These are phyloP conservation scores for Maconellicoccus hirsutus DNA, from an alignment of 1,140 invertebrate genomes.

Conservation along the genomic window DNA sequence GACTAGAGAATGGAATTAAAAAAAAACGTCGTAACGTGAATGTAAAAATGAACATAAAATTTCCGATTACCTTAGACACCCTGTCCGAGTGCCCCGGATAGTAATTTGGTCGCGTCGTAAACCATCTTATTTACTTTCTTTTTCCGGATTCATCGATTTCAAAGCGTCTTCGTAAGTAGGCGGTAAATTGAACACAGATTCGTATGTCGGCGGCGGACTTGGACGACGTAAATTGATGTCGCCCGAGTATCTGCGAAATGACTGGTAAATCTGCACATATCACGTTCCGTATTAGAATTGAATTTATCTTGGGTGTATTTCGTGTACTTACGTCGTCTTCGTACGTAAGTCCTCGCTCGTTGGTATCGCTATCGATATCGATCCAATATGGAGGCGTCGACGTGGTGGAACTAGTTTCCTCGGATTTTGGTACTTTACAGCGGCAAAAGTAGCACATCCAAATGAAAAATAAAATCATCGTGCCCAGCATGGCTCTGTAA, in stretches of 20 bases:
- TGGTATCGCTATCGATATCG: conserved; percentile 23
- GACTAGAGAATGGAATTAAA: background rate
- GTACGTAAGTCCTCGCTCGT: conserved; percentile 13
- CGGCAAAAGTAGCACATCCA: conserved; percentile 27
- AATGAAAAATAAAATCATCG: conserved; percentile 24
- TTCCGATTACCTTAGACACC: background rate
- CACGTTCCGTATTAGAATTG: no score
- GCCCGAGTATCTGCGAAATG: conserved; percentile 7
- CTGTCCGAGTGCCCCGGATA: no score
- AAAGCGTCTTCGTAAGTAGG: conserved; percentile 24
- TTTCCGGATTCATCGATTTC: conserved; percentile 22
- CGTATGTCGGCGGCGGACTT: conserved; percentile 25
- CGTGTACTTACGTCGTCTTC: conserved; percentile 10
- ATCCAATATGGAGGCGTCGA: conserved; percentile 26
- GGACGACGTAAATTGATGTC: conserved; percentile 6
- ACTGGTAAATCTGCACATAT: background rate
- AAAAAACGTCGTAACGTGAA: background rate
- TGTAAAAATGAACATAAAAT: background rate
- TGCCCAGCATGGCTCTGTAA: conserved; percentile 24
- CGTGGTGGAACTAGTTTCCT: conserved; percentile 15
- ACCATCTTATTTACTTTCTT: conserved; percentile 15
- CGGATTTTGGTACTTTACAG: conserved; percentile 25
- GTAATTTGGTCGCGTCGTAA: background rate
- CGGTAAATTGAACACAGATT: conserved; percentile 25
- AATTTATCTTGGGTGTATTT: no score